Evolutionary conservation across 2,888 invertebrate species (phyloP).

Genomic region (Oxyteleia sp.): DNA sequence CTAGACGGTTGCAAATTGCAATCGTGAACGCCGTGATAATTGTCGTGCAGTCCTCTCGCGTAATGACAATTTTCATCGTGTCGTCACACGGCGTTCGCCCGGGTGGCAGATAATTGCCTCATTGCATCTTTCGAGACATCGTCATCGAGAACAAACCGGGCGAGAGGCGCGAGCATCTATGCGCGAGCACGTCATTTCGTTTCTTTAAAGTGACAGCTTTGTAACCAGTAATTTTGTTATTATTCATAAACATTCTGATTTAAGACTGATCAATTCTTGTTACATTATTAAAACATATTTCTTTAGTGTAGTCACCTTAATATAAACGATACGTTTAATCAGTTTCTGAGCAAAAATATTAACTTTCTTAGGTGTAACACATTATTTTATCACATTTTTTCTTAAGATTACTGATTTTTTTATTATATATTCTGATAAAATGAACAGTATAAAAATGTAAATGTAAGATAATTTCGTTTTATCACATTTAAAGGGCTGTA

Average conservation of each 20-base stretch:
- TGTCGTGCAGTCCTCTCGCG: conserved; percentile 84
- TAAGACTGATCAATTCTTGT: too few species aligned
- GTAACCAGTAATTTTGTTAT: conserved; percentile 63
- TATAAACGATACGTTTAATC: too few species aligned
- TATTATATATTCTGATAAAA: too few species aligned
- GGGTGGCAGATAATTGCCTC: conserved; percentile 82
- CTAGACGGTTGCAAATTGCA: conserved; percentile 86
- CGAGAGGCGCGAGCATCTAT: conserved; percentile 48
- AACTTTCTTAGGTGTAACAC: too few species aligned
- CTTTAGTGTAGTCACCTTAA: too few species aligned
- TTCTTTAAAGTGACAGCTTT: conserved; percentile 67
- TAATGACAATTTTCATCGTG: conserved; percentile 87
- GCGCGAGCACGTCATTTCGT: conserved; percentile 60
- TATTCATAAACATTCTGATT: conserved; percentile 64
- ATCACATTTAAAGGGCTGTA: too few species aligned
- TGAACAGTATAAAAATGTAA: too few species aligned
- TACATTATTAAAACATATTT: too few species aligned
- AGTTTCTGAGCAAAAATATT: too few species aligned
- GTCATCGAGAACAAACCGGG: conserved; percentile 68
- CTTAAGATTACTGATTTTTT: too few species aligned
- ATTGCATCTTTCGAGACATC: conserved; percentile 84
- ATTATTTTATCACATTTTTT: too few species aligned
- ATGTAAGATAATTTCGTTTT: too few species aligned
- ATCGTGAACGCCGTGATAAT: conserved; percentile 87
- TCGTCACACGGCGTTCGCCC: conserved; percentile 80